Base-by-base conservation (phyloP, 2,113 vertebrate genomes). In the Prunella fulvescens region DNA sequence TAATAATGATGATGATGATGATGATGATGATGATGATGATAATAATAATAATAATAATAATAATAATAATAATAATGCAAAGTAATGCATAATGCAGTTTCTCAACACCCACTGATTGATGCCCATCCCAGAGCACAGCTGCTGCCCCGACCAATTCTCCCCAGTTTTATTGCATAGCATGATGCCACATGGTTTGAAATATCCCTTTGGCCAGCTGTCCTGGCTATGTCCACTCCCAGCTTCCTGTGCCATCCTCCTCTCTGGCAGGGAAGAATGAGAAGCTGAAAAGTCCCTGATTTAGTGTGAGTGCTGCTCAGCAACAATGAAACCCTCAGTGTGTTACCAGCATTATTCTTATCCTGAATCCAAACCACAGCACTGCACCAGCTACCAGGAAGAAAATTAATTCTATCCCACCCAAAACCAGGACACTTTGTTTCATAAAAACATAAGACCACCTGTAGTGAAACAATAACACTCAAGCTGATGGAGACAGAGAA, bases 371-470 rank as follows among this genome's bases (percentile, higher is more conserved):
- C 54, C 35, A 50, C 40, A 44, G 1, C 26, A 22, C 35, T 56
- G 31, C 67, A 33, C 40, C 26, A 74, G 11, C 26, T 86, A 47
- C 40, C 12, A n/a, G 61, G 48, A 37, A 62, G 31, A 81, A 86
- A 86, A 81, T 50, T 50, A 61, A 44, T 66, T 69, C 47, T 62
- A 24, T 54, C 19, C 35, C 54, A 69, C 12, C 8, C 35, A 20
- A 86, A 67, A 42, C 16, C 42, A 74, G 48, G 69, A 50, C 69
- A 56, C 37, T 69, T 62, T 4, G 12, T 85, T 69, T 81, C 71
- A 50, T 86, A 58, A 78, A 94, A 93, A 90, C 19, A 4, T 33
- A 69, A 88, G 91, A 92, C 74, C 83, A 85, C 85, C 70, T 94
- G 50, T 39, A 60, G 33, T 69, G 54, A 88, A 88, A 67, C 28